Conservation (phyloP, 1,140 invertebrate species). For the Caenorhabditis tropicalis region DNA sequence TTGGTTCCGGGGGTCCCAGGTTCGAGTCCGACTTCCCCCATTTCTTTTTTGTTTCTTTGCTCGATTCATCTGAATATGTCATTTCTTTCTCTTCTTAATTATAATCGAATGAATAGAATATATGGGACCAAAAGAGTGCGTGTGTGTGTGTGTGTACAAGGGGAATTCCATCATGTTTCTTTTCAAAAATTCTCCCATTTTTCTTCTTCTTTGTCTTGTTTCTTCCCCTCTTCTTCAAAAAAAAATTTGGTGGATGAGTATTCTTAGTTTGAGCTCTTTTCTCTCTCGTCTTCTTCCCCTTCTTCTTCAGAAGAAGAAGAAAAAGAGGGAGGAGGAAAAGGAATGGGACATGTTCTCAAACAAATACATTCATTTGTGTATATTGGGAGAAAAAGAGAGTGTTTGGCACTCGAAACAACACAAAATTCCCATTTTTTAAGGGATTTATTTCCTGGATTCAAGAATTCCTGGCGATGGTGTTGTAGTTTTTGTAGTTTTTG, state of each 20-base stretch:
- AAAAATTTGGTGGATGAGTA: background rate
- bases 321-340: background rate
- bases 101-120: background rate
- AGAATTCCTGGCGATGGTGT: no score
- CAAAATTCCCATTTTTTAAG: background rate
- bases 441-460: no score
- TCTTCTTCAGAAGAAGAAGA: background rate
- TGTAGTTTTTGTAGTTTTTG: no score
- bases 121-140: background rate
- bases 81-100: no score
- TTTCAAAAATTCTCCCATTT: background rate
- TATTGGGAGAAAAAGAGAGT: background rate
- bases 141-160: background rate
- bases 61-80: background rate
- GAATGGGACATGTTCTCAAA: background rate
- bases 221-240: background rate
- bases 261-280: background rate
- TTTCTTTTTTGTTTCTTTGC: background rate
- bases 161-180: no score
- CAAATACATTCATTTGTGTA: conserved; percentile 32
- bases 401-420: background rate
- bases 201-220: background rate
- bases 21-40: background rate
- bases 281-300: background rate
- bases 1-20: background rate